A percentile compares a stretch with the other conserved stretches of the same genome.
Evolutionary conservation across 2,113 vertebrate species (phyloP).

Genomic region (Nansenia antarctica): DNA sequence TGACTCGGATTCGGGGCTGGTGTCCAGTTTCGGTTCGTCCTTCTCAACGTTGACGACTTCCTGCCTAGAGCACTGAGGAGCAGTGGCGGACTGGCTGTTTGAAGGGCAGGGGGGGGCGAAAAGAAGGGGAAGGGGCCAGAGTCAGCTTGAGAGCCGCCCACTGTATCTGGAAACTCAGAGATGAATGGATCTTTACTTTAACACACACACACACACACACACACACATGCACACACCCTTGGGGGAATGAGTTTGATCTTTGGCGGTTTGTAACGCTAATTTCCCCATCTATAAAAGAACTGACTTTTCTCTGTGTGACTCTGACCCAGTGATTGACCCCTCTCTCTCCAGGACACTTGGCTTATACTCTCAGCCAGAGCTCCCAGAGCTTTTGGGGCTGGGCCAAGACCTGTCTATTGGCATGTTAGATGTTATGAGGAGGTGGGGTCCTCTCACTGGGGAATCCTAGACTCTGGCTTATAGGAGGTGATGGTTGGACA

Average conservation of each 20-base stretch:
- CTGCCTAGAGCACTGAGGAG: constrained; percentile 19
- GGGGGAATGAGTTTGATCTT: constrained; percentile 48
- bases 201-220: neutral
- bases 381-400: constrained; percentile 37
- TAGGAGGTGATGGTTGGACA: constrained; percentile 48
- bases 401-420: constrained; percentile 44
- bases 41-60: constrained; percentile 45
- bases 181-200: no score
- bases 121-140: constrained; percentile 16
- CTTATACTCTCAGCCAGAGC: constrained; percentile 49
- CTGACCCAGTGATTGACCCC: constrained; percentile 52
- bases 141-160: constrained; percentile 2
- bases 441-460: constrained; percentile 49
- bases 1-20: constrained; percentile 54
- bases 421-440: constrained; percentile 60
- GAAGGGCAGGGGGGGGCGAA: constrained; percentile 6
- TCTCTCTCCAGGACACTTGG: constrained; percentile 56
- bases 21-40: constrained; percentile 52
- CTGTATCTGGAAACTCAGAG: neutral
- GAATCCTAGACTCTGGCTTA: constrained; percentile 48
- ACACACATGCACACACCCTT: constrained; percentile 11
- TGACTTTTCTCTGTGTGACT: constrained; percentile 57
- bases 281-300: constrained; percentile 51
- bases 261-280: constrained; percentile 63
- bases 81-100: no score